phyloP scores from a whole-genome alignment of 2,888 invertebrate species.

The Odontocerum albicorne region DNA sequence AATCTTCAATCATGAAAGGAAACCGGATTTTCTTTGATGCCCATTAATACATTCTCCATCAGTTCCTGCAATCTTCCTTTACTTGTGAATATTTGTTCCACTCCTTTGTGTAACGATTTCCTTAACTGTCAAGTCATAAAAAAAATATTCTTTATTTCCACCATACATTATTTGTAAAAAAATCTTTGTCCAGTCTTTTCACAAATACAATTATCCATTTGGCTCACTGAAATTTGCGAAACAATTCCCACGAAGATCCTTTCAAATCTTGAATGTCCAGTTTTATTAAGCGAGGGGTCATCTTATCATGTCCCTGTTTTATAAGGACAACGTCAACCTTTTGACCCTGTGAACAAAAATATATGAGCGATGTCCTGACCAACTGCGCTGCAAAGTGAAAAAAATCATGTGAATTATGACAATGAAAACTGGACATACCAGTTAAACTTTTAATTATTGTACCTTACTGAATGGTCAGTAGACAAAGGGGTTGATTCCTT shows the following conservation, averaged over 20 bases:
- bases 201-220: slow-evolving; percentile 2
- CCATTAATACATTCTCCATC: slow-evolving; percentile 13
- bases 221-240: slow-evolving; percentile 10
- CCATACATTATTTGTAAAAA: slow-evolving; percentile 6
- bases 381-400: slow-evolving; percentile 2
- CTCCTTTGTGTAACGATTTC: slow-evolving; percentile 3
- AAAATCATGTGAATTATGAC: not conserved
- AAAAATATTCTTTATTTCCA: slow-evolving; percentile 5
- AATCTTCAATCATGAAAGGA: no score
- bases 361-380: not conserved
- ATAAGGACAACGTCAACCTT: slow-evolving; percentile 19
- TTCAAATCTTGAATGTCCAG: slow-evolving; percentile 32
- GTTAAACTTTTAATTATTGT: slow-evolving; percentile 27
- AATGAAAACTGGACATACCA: slow-evolving; percentile 32
- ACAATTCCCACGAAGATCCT: slow-evolving; percentile 32
- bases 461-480: slow-evolving; percentile 25
- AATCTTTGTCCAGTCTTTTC: slow-evolving; percentile 16
- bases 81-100: slow-evolving; percentile 9
- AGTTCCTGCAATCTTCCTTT: slow-evolving; percentile 28
- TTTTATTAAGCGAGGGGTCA: slow-evolving; percentile 27
- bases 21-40: slow-evolving; percentile 31
- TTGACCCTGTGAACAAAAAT: slow-evolving; percentile 11
- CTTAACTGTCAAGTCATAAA: not conserved
- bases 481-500: slow-evolving; percentile 21
- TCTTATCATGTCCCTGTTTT: slow-evolving; percentile 36